Evolutionary conservation across 1,140 invertebrate genomes (phyloP).

Genomic region (Hetaerina americana): DNA sequence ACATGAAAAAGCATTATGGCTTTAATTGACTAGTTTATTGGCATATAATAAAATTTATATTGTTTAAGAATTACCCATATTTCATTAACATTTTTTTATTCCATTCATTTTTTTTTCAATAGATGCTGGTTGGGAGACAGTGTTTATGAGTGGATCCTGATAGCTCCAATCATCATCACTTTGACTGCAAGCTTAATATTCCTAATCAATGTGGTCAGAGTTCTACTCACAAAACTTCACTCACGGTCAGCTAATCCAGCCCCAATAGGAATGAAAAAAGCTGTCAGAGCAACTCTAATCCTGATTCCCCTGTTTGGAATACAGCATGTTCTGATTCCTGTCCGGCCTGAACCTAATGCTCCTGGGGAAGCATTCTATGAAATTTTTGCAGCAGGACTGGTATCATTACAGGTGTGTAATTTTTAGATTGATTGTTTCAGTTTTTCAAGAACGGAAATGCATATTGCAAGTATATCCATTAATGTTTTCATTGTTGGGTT

Average conservation of each 20-base stretch:
- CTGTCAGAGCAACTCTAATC: conserved; percentile 39
- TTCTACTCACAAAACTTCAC: conserved; percentile 39
- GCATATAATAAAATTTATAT: too few species aligned
- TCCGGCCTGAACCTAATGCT: conserved; percentile 30
- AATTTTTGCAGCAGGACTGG: conserved; percentile 31
- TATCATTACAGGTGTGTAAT: conserved; percentile 35
- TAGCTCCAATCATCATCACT: conserved; percentile 30
- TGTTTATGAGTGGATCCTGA: conserved; percentile 28
- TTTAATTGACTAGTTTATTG: too few species aligned
- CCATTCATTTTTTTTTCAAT: neutral
- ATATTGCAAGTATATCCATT: too few species aligned
- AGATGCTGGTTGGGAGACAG: conserved; percentile 36
- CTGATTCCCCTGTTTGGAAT: conserved; percentile 42
- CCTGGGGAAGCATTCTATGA: conserved; percentile 29
- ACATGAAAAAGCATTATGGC: too few species aligned
- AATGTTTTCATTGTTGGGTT: too few species aligned
- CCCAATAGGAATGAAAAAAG: conserved; percentile 22
- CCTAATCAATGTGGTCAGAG: conserved; percentile 41
- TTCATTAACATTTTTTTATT: neutral
- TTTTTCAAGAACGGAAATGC: too few species aligned
- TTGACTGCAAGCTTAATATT: conserved; percentile 38
- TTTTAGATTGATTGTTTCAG: neutral
- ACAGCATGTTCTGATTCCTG: conserved; percentile 37
- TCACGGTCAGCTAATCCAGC: conserved; percentile 10
- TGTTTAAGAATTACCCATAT: too few species aligned